phyloP scores from a whole-genome alignment of 1,140 invertebrate genomes.

The Eupristina koningsbergeri region DNA sequence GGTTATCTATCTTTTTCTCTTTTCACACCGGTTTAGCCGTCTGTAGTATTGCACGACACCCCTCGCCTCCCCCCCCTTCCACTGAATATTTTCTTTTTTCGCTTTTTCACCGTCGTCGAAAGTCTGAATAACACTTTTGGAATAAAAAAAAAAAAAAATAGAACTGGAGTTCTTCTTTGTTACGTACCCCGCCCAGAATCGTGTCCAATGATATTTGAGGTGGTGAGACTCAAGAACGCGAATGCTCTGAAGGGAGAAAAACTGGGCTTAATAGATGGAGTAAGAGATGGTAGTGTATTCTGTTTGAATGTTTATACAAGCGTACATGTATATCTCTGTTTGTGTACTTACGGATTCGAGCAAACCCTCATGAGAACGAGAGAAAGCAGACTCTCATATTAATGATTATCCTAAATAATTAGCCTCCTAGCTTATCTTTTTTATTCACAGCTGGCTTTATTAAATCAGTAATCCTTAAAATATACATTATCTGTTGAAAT shows the following conservation, averaged over 20 bases:
- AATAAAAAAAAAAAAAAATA: too few species aligned
- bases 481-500: neutral
- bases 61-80: neutral
- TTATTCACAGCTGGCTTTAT: neutral
- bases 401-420: slow-evolving; percentile 41
- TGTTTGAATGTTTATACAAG: neutral
- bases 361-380: neutral
- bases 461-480: neutral
- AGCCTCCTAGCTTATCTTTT: slow-evolving; percentile 7
- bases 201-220: neutral
- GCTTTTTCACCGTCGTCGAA: neutral
- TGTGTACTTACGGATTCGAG: neutral
- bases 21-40: neutral
- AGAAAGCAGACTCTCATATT: neutral
- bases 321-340: neutral
- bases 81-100: neutral
- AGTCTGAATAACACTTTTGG: slow-evolving; percentile 45
- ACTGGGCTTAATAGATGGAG: slow-evolving; percentile 31
- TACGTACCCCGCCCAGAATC: neutral
- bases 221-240: slow-evolving; percentile 41
- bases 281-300: slow-evolving; percentile 26
- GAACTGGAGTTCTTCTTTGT: neutral
- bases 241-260: slow-evolving; percentile 23
- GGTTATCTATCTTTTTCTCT: slow-evolving; percentile 17
- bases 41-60: too few species aligned